Conservation (phyloP, 2,888 invertebrate genomes). For the Tiliacea citrago region DNA sequence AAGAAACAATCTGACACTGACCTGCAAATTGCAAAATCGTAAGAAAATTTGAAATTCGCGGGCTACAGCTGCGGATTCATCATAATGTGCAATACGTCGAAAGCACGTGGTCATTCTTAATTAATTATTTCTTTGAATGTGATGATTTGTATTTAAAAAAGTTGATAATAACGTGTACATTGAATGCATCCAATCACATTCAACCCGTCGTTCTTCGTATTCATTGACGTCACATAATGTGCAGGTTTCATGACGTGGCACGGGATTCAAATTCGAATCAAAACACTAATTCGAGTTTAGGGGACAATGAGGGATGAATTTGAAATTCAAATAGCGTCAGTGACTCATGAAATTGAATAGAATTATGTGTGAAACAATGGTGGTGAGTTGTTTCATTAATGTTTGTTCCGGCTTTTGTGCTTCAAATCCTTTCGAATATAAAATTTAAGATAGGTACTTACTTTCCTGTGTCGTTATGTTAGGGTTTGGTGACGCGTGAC, state of each 20-base stretch:
- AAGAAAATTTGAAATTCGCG: too few species aligned
- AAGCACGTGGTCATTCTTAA: conserved; percentile 23
- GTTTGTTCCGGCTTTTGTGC: conserved; percentile 68
- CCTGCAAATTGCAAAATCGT: too few species aligned
- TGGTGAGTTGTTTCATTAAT: conserved; percentile 50
- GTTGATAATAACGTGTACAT: conserved; percentile 35
- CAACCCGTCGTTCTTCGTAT: conserved; percentile 18
- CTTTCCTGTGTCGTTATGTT: conserved; percentile 66
- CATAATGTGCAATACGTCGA: too few species aligned
- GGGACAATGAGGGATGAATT: conserved; percentile 79
- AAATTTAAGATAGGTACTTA: conserved; percentile 49
- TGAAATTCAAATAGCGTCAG: conserved; percentile 82
- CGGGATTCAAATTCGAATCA: conserved; percentile 58
- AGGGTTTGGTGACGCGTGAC: conserved; percentile 30
- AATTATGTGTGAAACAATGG: conserved; percentile 76
- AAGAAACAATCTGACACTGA: too few species aligned
- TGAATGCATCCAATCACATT: conserved; percentile 43
- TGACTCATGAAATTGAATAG: conserved; percentile 83
- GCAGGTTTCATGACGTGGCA: conserved; percentile 57
- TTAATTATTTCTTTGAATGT: conserved; percentile 36
- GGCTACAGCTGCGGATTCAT: too few species aligned
- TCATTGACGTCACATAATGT: conserved; percentile 44
- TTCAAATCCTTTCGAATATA: conserved; percentile 55
- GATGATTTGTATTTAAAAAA: conserved; percentile 43
- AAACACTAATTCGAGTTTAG: conserved; percentile 71